phyloP scores from a whole-genome alignment of 2,113 vertebrate genomes.

The Pelobates fuscus region DNA sequence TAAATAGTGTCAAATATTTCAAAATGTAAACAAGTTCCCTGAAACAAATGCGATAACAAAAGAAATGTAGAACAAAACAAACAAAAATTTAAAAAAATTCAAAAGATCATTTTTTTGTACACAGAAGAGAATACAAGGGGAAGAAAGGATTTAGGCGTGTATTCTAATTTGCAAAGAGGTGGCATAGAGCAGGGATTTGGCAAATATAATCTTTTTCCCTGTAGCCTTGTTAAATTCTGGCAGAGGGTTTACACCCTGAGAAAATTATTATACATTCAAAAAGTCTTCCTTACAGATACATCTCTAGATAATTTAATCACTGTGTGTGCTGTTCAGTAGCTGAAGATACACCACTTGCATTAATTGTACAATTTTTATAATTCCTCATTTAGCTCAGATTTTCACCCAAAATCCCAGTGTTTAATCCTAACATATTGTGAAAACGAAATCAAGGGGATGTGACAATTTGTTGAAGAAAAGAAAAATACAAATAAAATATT shows the following conservation, averaged over 20 bases:
- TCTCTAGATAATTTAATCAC: slow-evolving; percentile 84
- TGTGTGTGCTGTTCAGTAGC: slow-evolving; percentile 73
- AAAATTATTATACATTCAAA: slow-evolving; percentile 85
- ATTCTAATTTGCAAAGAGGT: slow-evolving; percentile 69
- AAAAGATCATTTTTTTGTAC: slow-evolving; percentile 11
- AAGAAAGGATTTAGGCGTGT: slow-evolving; percentile 51
- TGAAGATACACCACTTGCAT: slow-evolving; percentile 64
- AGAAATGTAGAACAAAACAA: slow-evolving; percentile 43
- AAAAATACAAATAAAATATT: slow-evolving; percentile 4
- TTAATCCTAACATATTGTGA: slow-evolving; percentile 39
- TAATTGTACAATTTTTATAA: slow-evolving; percentile 75
- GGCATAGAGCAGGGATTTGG: slow-evolving; percentile 71
- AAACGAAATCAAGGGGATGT: neutral
- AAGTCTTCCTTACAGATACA: slow-evolving; percentile 79
- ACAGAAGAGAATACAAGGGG: slow-evolving; percentile 54
- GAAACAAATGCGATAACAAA: slow-evolving; percentile 42
- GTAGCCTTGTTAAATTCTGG: slow-evolving; percentile 93
- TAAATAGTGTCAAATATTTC: slow-evolving; percentile 39
- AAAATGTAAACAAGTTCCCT: slow-evolving; percentile 10
- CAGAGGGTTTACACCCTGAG: slow-evolving; percentile 68
- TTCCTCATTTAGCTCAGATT: slow-evolving; percentile 53
- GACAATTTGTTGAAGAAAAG: neutral
- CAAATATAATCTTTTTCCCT: slow-evolving; percentile 89
- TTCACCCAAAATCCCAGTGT: slow-evolving; percentile 26
- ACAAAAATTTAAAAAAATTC: neutral